Percentiles rank a stretch among this genome's conserved stretches.
Evolutionary conservation across 2,888 invertebrate species (phyloP).

Genomic region (Dryocosmus kuriphilus): DNA sequence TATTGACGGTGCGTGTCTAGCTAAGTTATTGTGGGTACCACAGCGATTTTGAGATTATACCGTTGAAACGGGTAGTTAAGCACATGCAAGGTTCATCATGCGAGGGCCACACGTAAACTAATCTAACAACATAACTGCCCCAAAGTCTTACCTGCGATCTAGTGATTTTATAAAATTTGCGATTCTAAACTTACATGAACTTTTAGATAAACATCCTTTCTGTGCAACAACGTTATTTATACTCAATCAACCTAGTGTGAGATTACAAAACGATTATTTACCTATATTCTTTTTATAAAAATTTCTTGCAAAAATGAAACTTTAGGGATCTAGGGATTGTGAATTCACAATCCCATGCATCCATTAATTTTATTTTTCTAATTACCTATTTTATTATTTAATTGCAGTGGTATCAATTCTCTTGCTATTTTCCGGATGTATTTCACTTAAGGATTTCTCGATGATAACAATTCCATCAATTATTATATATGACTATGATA

Average conservation of each 20-base stretch:
- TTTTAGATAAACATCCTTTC: neutral
- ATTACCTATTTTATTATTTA: neutral
- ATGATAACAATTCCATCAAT: neutral
- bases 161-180: slow-evolving; percentile 21
- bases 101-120: slow-evolving; percentile 26
- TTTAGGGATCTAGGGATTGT: too few species aligned
- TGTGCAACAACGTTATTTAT: neutral
- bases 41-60: slow-evolving; percentile 23
- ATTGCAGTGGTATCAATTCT: neutral
- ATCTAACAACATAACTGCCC: slow-evolving; percentile 14
- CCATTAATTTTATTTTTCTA: too few species aligned
- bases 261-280: slow-evolving; percentile 1
- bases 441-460: neutral
- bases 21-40: slow-evolving; percentile 7
- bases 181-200: slow-evolving; percentile 11
- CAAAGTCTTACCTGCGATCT: slow-evolving; percentile 14
- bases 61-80: slow-evolving; percentile 24
- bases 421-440: neutral
- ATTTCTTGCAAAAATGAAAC: too few species aligned
- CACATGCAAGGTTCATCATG: slow-evolving; percentile 37
- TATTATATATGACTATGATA: too few species aligned
- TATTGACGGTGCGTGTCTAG: slow-evolving; percentile 23
- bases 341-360: too few species aligned
- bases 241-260: slow-evolving; percentile 1
- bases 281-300: neutral